Conservation (phyloP, 2,888 invertebrate genomes). For the Drosophila infuscata region DNA sequence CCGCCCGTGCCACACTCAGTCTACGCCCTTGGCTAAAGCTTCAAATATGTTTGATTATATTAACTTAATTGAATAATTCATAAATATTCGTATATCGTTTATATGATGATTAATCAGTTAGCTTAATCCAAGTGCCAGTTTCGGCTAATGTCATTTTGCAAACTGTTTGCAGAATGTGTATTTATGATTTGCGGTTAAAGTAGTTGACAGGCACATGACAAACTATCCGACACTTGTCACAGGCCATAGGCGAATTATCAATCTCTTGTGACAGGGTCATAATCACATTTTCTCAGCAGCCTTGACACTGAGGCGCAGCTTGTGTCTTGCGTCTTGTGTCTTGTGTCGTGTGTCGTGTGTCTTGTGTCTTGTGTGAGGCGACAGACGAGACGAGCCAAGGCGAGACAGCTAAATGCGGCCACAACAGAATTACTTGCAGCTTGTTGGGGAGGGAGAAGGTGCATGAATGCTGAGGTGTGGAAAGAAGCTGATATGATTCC, state of each 20-base stretch:
- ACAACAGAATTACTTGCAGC: constrained; percentile 21
- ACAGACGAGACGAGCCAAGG: neutral
- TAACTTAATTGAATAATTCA: neutral
- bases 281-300: constrained; percentile 46
- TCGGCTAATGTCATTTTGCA: constrained; percentile 8
- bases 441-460: neutral
- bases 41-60: neutral
- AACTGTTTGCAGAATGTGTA: neutral
- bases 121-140: constrained; percentile 6
- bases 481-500: constrained; percentile 64
- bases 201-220: constrained; percentile 36
- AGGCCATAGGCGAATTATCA: constrained; percentile 49
- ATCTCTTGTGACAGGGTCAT: constrained; percentile 41
- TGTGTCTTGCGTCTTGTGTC: constrained; percentile 24
- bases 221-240: constrained; percentile 35
- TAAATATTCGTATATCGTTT: neutral
- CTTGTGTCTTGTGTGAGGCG: neutral
- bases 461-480: constrained; percentile 2
- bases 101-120: neutral
- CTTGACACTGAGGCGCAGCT: constrained; percentile 63
- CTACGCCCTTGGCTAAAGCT: neutral
- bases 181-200: constrained; percentile 13
- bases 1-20: neutral
- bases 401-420: constrained; percentile 9
- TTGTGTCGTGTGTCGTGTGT: constrained; percentile 2